Base-by-base conservation (phyloP, 2,888 invertebrate species). In the Pyrgus malvae region DNA sequence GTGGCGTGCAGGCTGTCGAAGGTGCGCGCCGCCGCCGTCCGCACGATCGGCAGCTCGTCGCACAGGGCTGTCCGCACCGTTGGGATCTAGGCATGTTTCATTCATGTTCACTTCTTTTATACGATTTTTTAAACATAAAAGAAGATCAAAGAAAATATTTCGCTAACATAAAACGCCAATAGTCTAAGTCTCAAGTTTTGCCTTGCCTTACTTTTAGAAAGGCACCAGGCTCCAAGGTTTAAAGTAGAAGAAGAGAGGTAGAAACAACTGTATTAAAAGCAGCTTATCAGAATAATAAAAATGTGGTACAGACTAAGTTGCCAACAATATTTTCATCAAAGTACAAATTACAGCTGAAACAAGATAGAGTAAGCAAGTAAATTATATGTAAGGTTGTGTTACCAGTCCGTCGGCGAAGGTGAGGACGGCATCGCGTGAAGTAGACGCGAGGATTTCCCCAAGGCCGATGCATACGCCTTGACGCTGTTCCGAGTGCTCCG, bases 381-480 rank as follows among this genome's bases (percentile, higher is more conserved):
- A 12, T 12, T 6, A 0, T 6, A 7, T 12, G 27, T n/a, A 29
- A 31, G 3, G 12, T 4, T 31, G 1, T 12, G 9, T 66, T 17
- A 81, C 86, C 65, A 89, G 71, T 37, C 89, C 89, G 58, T 89
- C 89, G 1, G 89, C 59, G 69, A 89, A 89, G 67, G 96, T 95
- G 37, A 98, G 90, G 42, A 98, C 97, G 93, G 97, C 97, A 72
- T 99, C 99, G 68, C 94, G 94, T 55, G 97, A 98, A 3, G 99
- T 99, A 45, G 98, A 98, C 3, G 95, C 95, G 95, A 99, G 98
- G 72, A 99, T 99, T 92, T 99, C 99, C 0, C 98, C 97, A 25
- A 99, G 92, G 0, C 98, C 99, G 76, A 99, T 98, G 82, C 99
- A 99, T 6, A 99, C 99, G 63, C 99, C 99, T 86, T 99, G 98